Base-by-base conservation (phyloP, 2,888 invertebrate species). In the Temnothorax rugatulus region DNA sequence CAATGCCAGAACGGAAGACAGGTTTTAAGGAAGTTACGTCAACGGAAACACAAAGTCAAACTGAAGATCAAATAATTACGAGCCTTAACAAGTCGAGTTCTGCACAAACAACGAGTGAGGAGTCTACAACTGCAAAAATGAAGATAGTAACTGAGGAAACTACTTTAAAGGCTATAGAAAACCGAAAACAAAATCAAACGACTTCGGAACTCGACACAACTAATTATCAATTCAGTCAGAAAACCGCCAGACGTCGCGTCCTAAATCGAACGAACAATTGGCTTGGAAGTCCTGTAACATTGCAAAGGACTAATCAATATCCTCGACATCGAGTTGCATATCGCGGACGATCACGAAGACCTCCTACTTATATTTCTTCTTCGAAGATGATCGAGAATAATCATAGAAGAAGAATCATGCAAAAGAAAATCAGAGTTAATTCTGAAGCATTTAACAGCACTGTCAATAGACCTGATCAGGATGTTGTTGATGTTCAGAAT, bases 271-370 rank as follows among this genome's bases (percentile, higher is more conserved):
- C 71, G 25, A 82, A 54, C 8, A 71, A 84, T 11, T 71, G 64
- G 64, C 18, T 50, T 34, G 79, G 59, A 38, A 47, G 38, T 18
- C 15, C 73, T 38, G 13, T 1, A 25, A 71, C 41, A 29, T 1
- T 44, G 25, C 38, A n/a, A 21, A 59, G 25, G 18, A 59, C 11
- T 18, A 66, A 54, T 9, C 52, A 83, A n/a, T 2, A 25, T 41
- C 64, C 87, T 61, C 76, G 69, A 52, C 86, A 66, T 68, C 88
- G 71, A 11, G 68, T 86, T 25, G 54, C 71, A 25, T 9, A 88
- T 66, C 85, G 88, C 73, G 69, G 87, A 73, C 85, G 84, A 52
- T 61, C 59, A 29, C 87, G 77, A 29, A 83, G 61, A 63, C 82
- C 84, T 34, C 0, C 18, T 38, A 34, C 47, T 34, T 29, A 73